Base-by-base conservation (phyloP, 2,113 vertebrate species). In the Zingel zingel region DNA sequence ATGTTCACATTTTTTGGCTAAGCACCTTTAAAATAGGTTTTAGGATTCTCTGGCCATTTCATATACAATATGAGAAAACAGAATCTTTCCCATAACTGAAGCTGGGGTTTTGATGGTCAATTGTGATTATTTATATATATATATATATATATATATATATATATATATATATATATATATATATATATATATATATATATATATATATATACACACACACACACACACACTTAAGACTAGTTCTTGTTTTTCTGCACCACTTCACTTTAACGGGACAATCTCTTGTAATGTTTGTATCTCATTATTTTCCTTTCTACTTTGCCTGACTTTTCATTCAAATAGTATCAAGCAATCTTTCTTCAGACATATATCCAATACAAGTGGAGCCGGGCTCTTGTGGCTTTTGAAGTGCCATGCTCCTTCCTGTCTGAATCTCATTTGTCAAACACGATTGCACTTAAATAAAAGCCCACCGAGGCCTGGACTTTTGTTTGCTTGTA, bases 381-480 rank as follows among this genome's bases (percentile, higher is more conserved):
- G 81, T 79, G 62, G 68, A 77, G 75, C 54, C 0, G 51, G 21
- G 74, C 86, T 84, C 79, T 77, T 18, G 74, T 77, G 83, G 73
- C 69, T 50, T 84, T 80, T 84, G 72, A 85, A 91, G 91, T 85
- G 86, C 68, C 61, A 21, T 30, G 88, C 83, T 89, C 79, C 39
- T 71, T 88, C 59, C 80, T 74, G 88, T 93, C 88, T 73, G 85
- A 83, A 83, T 92, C 88, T 90, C 87, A 92, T 94, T 92, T 92
- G 87, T 93, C 90, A 90, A 91, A 93, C 91, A 88, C 56, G 87
- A 93, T 91, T 91, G 91, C 86, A 53, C 89, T 89, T 91, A 87
- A 91, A 93, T 85, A 90, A 90, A 90, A 88, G 50, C 81, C 56
- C 89, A 81, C 76, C 21, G 27, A 84, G 81, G 81, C 74, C 63